These are phyloP conservation scores for Limnephilus marmoratus DNA, from an alignment of 2,888 invertebrate species.

Conservation along the genomic window DNA sequence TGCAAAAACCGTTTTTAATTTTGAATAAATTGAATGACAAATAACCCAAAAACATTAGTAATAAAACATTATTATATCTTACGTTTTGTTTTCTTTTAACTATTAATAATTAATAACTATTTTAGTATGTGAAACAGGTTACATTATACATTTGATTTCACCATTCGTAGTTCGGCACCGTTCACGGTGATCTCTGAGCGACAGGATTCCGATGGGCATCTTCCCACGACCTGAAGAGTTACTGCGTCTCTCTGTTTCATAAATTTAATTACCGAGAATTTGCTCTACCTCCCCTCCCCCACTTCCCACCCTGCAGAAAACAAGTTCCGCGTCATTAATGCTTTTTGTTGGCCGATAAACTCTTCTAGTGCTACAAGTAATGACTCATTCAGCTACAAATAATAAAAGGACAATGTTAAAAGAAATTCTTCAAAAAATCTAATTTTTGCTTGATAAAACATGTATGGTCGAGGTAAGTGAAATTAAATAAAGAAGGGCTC, in stretches of 20 bases:
- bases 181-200: too few relatives aligned
- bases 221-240: conserved; percentile 34
- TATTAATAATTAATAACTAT: too few relatives aligned
- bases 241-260: background rate
- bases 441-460: background rate
- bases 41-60: too few relatives aligned
- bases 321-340: conserved; percentile 36
- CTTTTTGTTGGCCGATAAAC: conserved; percentile 41
- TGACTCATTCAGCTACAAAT: background rate
- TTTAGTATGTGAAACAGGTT: too few relatives aligned
- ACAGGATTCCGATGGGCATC: conserved; percentile 4
- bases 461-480: background rate
- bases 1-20: too few relatives aligned
- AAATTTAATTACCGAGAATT: conserved; percentile 42
- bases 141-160: background rate
- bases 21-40: too few relatives aligned
- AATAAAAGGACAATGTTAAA: background rate
- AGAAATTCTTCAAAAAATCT: background rate
- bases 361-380: background rate
- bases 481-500: too few relatives aligned
- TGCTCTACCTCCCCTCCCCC: background rate
- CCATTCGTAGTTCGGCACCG: background rate
- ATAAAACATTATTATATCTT: too few relatives aligned
- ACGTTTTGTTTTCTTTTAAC: too few relatives aligned
- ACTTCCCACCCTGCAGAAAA: background rate